Evolutionary conservation across 2,113 vertebrate genomes (phyloP).

Genomic region (Rhinopomastus cyanomelas): DNA sequence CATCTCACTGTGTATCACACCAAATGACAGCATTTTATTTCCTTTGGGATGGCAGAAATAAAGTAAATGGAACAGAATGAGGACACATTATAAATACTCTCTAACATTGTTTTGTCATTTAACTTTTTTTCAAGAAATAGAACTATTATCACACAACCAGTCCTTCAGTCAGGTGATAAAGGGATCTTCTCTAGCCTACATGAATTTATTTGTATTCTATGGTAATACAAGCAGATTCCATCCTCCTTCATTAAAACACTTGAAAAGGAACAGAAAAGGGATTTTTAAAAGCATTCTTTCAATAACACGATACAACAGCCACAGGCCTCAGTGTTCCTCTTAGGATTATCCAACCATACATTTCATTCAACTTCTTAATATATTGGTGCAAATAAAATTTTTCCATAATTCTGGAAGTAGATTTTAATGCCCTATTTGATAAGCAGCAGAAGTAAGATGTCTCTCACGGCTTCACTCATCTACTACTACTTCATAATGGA

Average conservation of each 20-base stretch:
- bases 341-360: neutral
- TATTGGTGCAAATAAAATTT: neutral
- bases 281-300: neutral
- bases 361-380: neutral
- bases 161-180: neutral
- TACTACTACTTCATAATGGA: neutral
- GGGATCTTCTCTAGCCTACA: neutral
- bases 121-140: neutral
- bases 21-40: conserved; percentile 43
- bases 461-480: neutral
- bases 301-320: neutral
- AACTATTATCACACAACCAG: neutral
- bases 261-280: neutral
- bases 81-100: conserved; percentile 36
- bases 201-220: neutral
- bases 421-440: neutral
- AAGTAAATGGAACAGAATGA: conserved; percentile 61
- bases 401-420: neutral
- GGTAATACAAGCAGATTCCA: neutral
- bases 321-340: neutral
- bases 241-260: neutral
- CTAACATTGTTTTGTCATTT: neutral
- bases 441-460: neutral
- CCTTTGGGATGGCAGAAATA: conserved; percentile 32
- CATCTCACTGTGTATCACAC: conserved; percentile 1